phyloP scores from a whole-genome alignment of 2,113 vertebrate species.

The Triplophysa dalaica region DNA sequence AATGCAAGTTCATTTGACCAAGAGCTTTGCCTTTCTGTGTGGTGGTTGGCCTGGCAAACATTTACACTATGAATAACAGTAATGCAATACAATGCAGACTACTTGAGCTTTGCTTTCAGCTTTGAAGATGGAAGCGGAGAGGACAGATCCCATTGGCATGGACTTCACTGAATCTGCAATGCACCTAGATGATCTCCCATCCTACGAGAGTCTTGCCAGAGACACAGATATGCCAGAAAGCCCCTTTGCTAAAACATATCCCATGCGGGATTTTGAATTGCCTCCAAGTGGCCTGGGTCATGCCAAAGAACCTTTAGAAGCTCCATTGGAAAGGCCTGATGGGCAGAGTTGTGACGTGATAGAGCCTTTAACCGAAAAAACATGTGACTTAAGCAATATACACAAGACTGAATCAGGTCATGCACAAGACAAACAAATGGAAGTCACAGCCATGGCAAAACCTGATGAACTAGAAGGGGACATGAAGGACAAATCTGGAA shows the following conservation, averaged over 20 bases:
- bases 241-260: constrained; percentile 68
- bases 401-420: constrained; percentile 30
- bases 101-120: constrained; percentile 98
- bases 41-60: constrained; percentile 62
- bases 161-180: constrained; percentile 73
- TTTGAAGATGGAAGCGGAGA: constrained; percentile 92
- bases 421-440: constrained; percentile 43
- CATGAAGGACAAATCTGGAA: constrained; percentile 87
- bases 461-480: constrained; percentile 62
- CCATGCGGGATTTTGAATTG: constrained; percentile 53
- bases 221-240: constrained; percentile 69
- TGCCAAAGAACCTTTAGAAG: constrained; percentile 66
- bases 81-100: constrained; percentile 74
- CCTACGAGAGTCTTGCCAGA: constrained; percentile 67
- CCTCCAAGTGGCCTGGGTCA: constrained; percentile 65
- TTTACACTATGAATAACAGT: constrained; percentile 48
- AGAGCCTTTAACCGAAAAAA: constrained; percentile 73
- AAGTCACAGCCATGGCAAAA: constrained; percentile 40
- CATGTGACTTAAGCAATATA: constrained; percentile 64
- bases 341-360: constrained; percentile 71
- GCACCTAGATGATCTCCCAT: constrained; percentile 67
- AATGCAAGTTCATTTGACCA: constrained; percentile 60
- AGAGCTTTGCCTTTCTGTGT: constrained; percentile 72
- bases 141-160: constrained; percentile 71
- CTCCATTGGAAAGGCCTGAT: constrained; percentile 60